Percentiles rank a stretch among this genome's conserved stretches.
phyloP scores from a whole-genome alignment of 2,113 vertebrate species.

The Macaca fascicularis region DNA sequence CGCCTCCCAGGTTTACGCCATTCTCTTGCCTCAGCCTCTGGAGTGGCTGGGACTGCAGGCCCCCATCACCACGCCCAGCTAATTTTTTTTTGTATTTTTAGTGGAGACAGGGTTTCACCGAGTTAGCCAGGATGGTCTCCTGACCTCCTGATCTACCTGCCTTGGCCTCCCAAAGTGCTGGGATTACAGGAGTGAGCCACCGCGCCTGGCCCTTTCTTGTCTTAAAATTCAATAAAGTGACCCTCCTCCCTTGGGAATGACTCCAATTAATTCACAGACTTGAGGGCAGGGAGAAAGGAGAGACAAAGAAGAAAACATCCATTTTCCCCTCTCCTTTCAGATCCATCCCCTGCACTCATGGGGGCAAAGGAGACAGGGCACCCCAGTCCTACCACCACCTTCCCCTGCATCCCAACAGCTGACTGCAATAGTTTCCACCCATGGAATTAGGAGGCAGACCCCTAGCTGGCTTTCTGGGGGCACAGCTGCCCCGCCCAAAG shows the following conservation, averaged over 20 bases:
- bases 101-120: too few species aligned
- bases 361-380: too few species aligned
- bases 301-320: not conserved
- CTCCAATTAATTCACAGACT: constrained; percentile 37
- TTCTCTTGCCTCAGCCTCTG: too few species aligned
- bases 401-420: not conserved
- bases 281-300: not conserved
- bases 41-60: too few species aligned
- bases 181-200: too few species aligned
- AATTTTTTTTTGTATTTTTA: too few species aligned
- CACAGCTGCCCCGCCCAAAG: not conserved
- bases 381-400: not conserved
- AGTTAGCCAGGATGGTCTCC: too few species aligned
- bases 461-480: not conserved
- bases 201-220: not conserved
- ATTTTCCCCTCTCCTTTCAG: not conserved
- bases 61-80: too few species aligned
- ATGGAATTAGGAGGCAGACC: not conserved
- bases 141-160: too few species aligned
- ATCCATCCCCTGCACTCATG: rapidly evolving
- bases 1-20: too few species aligned
- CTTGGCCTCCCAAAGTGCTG: too few species aligned
- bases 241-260: not conserved
- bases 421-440: not conserved
- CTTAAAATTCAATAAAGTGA: constrained; percentile 41